Evolutionary conservation across 2,888 invertebrate genomes (phyloP), one percentile per base, ranked within the genome.

Genomic region (Apomyelois bistriatella): DNA sequence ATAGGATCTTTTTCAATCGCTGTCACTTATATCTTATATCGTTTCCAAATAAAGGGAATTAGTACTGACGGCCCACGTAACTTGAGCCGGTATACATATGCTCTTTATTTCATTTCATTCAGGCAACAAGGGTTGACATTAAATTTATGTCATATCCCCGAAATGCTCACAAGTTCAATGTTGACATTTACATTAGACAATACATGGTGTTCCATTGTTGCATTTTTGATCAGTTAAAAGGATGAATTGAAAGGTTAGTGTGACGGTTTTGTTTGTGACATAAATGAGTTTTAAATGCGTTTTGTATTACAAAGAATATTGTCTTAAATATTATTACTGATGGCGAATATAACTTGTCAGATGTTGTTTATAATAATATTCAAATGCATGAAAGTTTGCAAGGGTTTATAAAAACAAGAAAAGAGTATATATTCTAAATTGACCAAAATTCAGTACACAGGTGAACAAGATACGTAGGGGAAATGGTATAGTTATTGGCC

Each of bases 141-240:
- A 80, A 85, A 85, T 87, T 86, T 85, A 85, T 89, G 87, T 88
- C 87, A 85, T 82, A 86, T 84, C 82, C 82, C 75, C 78, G 66
- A 76, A 74, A 76, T 76, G 74, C 65, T 66, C 64, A 53, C 67
- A 80, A 81, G 79, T 83, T 85, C 82, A 82, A 85, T 84, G 83
- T 85, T 88, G 87, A 89, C 86, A 85, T 83, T 87, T 82, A 72
- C 77, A 80, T 82, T 79, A 73, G 66, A 75, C 74, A 77, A 77
- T 84, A 87, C 84, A 86, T 85, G 74, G 48, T 76, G 87, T 66
- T 76, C 68, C 69, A 70, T 78, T 77, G 76, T 77, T 68, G 65
- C 62, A 57, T 62, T 69, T 68, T 65, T 64, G 75, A 76, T 74
- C 65, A 67, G 75, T 76, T 76, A 73, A 54, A 48, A 50, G 30